A percentile compares a stretch with the other conserved stretches of the same genome.
Conservation (phyloP, 2,888 invertebrate genomes). For the Zootermopsis nevadensis region DNA sequence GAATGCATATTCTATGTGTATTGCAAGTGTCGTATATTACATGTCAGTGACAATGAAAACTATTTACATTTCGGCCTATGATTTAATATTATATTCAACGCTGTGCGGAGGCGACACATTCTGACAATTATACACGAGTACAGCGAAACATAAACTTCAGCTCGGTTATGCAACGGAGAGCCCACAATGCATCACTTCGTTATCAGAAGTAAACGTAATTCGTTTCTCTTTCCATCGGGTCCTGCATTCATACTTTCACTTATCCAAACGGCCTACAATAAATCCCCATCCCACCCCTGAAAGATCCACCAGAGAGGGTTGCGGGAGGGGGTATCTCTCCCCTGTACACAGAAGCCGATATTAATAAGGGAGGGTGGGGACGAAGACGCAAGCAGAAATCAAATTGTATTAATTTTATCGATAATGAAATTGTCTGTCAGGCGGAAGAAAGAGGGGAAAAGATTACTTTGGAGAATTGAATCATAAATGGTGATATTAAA, state of each 20-base stretch:
- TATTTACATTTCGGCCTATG: too few species aligned
- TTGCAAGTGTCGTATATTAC: too few species aligned
- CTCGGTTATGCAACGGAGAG: background rate
- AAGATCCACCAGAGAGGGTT: background rate
- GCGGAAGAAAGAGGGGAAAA: background rate
- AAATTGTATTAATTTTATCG: conserved; percentile 39
- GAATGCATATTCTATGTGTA: too few species aligned
- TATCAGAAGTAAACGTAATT: background rate
- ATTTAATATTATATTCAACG: too few species aligned
- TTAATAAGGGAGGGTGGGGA: conserved; percentile 12
- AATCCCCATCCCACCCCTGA: background rate
- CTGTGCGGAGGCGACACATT: too few species aligned
- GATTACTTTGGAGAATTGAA: background rate
- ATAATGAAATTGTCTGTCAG: conserved; percentile 17
- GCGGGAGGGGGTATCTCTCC: background rate
- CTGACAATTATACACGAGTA: too few species aligned
- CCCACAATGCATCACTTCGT: background rate
- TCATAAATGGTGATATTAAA: conserved; percentile 32
- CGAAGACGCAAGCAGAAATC: conserved; percentile 20
- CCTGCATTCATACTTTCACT: background rate
- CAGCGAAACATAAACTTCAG: background rate
- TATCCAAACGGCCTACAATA: background rate
- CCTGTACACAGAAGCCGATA: background rate
- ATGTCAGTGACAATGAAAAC: too few species aligned
- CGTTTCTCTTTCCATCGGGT: background rate